Percentiles rank a stretch among this genome's conserved stretches.
These are phyloP conservation scores for Eunapius fragilis DNA, from an alignment of 37 sponge, comb jelly and placozoan species.

Conservation along the genomic window DNA sequence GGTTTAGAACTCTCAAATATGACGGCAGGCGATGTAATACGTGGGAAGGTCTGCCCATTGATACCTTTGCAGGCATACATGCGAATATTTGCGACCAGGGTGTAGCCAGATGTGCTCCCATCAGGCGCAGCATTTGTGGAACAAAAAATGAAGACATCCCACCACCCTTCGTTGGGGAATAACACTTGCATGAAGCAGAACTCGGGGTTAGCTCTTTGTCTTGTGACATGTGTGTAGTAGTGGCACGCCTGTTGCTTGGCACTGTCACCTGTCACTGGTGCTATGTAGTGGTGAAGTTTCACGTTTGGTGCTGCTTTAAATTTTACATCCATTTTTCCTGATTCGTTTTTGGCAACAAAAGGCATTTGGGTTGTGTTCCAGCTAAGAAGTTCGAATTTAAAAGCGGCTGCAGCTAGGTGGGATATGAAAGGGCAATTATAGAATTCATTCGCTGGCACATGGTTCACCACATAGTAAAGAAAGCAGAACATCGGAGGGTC, in stretches of 20 bases:
- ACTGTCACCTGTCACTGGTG: background rate
- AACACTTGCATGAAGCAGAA: constrained; percentile 4
- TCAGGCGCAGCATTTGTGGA: background rate
- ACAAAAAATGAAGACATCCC: constrained; percentile 14
- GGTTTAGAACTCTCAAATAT: background rate
- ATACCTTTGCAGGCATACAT: background rate
- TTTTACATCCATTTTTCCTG: constrained; percentile 1
- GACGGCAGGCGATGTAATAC: background rate
- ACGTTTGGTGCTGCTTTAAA: background rate
- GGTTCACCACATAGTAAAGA: constrained; percentile 1
- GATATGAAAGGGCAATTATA: constrained; percentile 5
- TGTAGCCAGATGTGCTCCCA: background rate
- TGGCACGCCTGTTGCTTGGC: background rate
- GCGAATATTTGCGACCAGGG: background rate
- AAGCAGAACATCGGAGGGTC: background rate
- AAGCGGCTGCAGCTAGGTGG: background rate
- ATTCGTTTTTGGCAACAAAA: constrained; percentile 15
- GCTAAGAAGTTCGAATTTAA: constrained; percentile 15
- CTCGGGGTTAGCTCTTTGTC: background rate
- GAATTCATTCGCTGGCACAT: background rate
- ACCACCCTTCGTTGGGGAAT: constrained; percentile 27
- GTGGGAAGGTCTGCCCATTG: constrained; percentile 1
- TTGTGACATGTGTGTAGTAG: background rate
- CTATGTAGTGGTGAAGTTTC: constrained; percentile 8
- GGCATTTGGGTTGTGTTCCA: constrained; percentile 1